phyloP scores from a whole-genome alignment of 1,140 invertebrate genomes.

The Drosophila melanica region DNA sequence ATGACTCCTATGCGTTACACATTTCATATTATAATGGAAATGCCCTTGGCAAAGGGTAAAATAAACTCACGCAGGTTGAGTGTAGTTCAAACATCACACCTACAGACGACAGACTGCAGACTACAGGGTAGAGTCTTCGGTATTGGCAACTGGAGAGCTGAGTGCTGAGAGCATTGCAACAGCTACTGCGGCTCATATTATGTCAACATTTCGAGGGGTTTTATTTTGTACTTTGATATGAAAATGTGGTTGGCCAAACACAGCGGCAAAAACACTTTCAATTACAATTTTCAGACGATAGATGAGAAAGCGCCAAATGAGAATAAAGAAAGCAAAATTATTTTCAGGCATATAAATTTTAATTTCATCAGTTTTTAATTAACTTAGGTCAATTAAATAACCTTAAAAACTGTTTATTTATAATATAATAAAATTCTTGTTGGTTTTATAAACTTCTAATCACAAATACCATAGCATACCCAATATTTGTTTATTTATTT shows the following conservation, averaged over 20 bases:
- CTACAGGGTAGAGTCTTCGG: slow-evolving; percentile 2
- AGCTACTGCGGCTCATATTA: slow-evolving; percentile 63
- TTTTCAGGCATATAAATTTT: too few relatives aligned
- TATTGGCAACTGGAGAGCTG: slow-evolving; percentile 30
- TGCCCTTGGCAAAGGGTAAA: neutral
- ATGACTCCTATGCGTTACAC: too few relatives aligned
- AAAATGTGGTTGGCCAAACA: neutral
- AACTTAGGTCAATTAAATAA: too few relatives aligned
- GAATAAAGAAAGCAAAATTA: neutral
- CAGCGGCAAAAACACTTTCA: slow-evolving; percentile 24
- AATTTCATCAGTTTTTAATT: too few relatives aligned
- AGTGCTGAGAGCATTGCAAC: slow-evolving; percentile 15
- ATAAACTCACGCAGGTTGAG: slow-evolving; percentile 53
- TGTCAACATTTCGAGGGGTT: slow-evolving; percentile 66
- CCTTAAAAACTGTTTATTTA: neutral
- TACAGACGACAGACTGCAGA: slow-evolving; percentile 35
- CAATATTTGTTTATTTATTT: slow-evolving; percentile 43
- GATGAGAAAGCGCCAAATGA: neutral
- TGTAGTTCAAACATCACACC: slow-evolving; percentile 79
- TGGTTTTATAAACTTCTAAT: slow-evolving; percentile 7
- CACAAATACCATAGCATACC: slow-evolving; percentile 3
- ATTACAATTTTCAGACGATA: slow-evolving; percentile 20
- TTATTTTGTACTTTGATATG: slow-evolving; percentile 18
- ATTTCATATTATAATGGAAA: neutral
- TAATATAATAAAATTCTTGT: slow-evolving; percentile 2